These are phyloP conservation scores for Drosophila baimaii DNA, from an alignment of 1,140 invertebrate genomes.

Conservation along the genomic window DNA sequence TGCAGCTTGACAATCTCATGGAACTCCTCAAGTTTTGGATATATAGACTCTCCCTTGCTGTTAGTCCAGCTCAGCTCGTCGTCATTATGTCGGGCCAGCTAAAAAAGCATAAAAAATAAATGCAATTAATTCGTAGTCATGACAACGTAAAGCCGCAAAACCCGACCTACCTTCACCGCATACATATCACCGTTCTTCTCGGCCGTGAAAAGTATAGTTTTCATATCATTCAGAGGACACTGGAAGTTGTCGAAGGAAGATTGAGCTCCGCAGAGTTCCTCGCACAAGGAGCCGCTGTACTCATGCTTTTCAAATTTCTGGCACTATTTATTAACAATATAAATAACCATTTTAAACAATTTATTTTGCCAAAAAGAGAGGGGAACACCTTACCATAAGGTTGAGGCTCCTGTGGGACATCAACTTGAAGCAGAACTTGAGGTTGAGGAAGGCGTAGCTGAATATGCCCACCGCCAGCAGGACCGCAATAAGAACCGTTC, in stretches of 20 bases:
- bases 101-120: not conserved
- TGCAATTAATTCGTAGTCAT: conserved; percentile 9
- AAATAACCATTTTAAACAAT: conserved; percentile 26
- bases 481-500: conserved; percentile 71
- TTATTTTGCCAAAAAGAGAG: not conserved
- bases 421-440: conserved; percentile 79
- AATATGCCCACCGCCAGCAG: conserved; percentile 73
- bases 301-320: conserved; percentile 71
- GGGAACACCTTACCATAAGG: conserved; percentile 67
- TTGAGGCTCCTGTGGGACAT: conserved; percentile 79
- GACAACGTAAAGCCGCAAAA: conserved; percentile 27
- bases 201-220: conserved; percentile 75
- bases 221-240: conserved; percentile 73
- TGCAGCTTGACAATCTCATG: conserved; percentile 80
- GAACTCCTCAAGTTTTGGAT: conserved; percentile 79
- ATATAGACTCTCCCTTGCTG: conserved; percentile 62
- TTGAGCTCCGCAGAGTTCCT: conserved; percentile 68
- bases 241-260: conserved; percentile 73
- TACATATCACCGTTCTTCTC: conserved; percentile 77
- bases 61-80: conserved; percentile 77
- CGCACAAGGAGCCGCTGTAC: conserved; percentile 75
- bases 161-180: conserved; percentile 75
- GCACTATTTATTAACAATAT: conserved; percentile 48
- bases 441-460: conserved; percentile 78
- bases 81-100: conserved; percentile 72